Percentiles rank a stretch among this genome's conserved stretches.
phyloP scores from a whole-genome alignment of 2,113 vertebrate species.

The Pseudois nayaur region DNA sequence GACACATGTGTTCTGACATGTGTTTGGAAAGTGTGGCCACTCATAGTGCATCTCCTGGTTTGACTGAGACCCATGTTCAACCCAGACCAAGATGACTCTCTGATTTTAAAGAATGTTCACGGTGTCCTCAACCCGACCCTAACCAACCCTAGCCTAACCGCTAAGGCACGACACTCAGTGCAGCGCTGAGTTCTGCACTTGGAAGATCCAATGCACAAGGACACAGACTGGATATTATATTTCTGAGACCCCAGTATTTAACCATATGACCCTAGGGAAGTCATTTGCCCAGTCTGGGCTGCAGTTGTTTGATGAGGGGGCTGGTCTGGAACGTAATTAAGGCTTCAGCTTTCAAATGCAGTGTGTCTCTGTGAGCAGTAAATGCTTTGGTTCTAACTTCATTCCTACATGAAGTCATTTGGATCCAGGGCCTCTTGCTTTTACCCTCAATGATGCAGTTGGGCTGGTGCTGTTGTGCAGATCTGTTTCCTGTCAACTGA shows the following conservation, averaged over 20 bases:
- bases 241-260: neutral
- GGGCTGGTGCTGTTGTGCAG: neutral
- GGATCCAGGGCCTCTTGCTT: neutral
- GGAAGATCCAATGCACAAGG: neutral
- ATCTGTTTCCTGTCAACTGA: neutral
- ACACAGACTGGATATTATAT: neutral
- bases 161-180: neutral
- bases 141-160: neutral
- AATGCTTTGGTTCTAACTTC: neutral
- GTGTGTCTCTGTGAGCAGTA: neutral
- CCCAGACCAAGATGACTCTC: neutral
- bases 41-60: neutral
- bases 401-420: neutral
- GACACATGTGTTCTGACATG: neutral
- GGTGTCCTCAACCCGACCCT: rapidly evolving
- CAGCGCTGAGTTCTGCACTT: neutral
- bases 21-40: neutral
- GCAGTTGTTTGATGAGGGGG: neutral
- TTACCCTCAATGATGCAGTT: neutral
- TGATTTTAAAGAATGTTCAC: neutral
- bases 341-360: neutral
- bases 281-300: neutral
- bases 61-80: neutral
- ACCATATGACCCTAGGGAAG: neutral
- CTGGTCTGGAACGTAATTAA: neutral